Conservation (phyloP, 1,140 invertebrate species). For the Ceratina japonica region DNA sequence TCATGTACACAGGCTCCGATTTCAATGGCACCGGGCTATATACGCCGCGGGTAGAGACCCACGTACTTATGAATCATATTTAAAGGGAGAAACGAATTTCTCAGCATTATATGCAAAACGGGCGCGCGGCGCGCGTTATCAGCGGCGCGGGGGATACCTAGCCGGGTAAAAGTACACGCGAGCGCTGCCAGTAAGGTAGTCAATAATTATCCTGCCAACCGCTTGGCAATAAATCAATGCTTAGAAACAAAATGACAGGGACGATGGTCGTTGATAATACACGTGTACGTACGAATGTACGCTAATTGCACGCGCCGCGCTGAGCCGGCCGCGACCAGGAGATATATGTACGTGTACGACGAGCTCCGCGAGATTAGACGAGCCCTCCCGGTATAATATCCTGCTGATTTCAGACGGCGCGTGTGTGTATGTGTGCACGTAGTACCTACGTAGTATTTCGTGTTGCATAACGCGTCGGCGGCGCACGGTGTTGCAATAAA, state of each 20-base stretch:
- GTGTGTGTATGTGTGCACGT: not conserved
- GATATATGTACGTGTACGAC: slow-evolving; percentile 28
- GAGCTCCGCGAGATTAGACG: slow-evolving; percentile 38
- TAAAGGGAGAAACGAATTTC: slow-evolving; percentile 46
- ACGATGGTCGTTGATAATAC: slow-evolving; percentile 52
- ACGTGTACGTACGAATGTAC: slow-evolving; percentile 52
- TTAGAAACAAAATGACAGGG: slow-evolving; percentile 49
- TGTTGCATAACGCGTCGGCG: not conserved
- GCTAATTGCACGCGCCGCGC: slow-evolving; percentile 53
- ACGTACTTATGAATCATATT: slow-evolving; percentile 46
- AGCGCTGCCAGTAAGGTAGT: slow-evolving; percentile 1
- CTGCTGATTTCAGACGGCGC: slow-evolving; percentile 42
- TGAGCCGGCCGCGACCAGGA: slow-evolving; percentile 12
- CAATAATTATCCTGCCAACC: slow-evolving; percentile 46
- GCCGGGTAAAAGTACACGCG: slow-evolving; percentile 18
- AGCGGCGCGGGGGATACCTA: not conserved
- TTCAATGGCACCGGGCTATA: slow-evolving; percentile 11
- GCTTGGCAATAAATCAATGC: slow-evolving; percentile 47
- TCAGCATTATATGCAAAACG: slow-evolving; percentile 52
- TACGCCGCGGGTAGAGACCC: too few relatives aligned
- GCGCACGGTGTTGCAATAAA: slow-evolving; percentile 44
- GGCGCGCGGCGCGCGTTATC: too few relatives aligned
- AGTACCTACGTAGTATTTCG: too few relatives aligned
- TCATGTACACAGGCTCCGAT: slow-evolving; percentile 34
- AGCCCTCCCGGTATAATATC: slow-evolving; percentile 30